Percentiles rank a stretch among this genome's conserved stretches.
Conservation (phyloP, 2,888 invertebrate genomes). For the Corythucha ciliata region DNA sequence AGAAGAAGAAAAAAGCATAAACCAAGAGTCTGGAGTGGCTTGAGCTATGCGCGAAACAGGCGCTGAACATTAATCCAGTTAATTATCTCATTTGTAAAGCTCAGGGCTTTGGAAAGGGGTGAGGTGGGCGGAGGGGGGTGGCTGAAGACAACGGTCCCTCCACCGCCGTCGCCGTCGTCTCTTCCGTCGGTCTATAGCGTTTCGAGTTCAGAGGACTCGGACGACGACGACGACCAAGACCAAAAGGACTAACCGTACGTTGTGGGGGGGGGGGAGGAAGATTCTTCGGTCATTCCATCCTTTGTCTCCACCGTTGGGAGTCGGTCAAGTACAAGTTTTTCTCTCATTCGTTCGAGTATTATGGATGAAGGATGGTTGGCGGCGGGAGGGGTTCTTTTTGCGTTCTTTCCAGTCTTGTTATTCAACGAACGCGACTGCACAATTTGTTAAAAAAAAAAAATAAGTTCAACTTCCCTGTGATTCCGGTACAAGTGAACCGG, state of each 20-base stretch:
- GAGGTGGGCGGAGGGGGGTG: not conserved
- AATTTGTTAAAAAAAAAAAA: not conserved
- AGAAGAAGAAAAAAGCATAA: conserved; percentile 4
- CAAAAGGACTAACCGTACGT: too few species aligned
- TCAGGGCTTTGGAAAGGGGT: conserved; percentile 14
- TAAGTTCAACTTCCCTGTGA: too few species aligned
- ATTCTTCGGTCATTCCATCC: conserved; percentile 24
- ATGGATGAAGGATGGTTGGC: too few species aligned
- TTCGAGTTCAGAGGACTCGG: too few species aligned
- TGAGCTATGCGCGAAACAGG: conserved; percentile 23
- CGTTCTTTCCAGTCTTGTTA: not conserved
- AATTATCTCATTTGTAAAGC: conserved; percentile 24
- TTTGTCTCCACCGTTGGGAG: conserved; percentile 15
- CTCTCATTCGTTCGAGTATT: not conserved
- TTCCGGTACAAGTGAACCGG: too few species aligned
- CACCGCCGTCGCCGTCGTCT: not conserved
- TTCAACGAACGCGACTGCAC: not conserved
- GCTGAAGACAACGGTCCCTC: not conserved
- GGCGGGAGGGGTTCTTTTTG: not conserved
- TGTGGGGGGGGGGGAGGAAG: too few species aligned
- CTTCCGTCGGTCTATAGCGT: too few species aligned
- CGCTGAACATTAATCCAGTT: conserved; percentile 19
- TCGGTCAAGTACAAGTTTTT: not conserved
- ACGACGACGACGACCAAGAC: too few species aligned
- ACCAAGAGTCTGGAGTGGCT: conserved; percentile 5